Evolutionary conservation across 2,113 vertebrate species (phyloP).

Genomic region (Oreochromis spilurus): DNA sequence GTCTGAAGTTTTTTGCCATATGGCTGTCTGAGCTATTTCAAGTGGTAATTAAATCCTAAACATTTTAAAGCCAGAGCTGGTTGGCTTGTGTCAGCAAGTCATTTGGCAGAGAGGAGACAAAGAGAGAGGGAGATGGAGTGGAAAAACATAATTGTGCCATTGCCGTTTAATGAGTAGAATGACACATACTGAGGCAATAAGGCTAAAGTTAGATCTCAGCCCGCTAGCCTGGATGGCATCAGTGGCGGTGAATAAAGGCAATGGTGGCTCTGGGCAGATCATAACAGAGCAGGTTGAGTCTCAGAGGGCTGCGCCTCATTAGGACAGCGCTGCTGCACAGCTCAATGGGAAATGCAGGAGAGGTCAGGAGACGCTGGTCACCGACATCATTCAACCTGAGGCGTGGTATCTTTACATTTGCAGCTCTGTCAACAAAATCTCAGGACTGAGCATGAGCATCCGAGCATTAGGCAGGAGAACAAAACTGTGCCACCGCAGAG

Average conservation of each 20-base stretch:
- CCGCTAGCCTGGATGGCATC: constrained; percentile 11
- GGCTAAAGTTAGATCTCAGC: constrained; percentile 40
- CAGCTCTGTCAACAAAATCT: neutral
- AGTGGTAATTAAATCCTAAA: constrained; percentile 98
- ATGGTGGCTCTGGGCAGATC: neutral
- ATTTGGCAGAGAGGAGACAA: constrained; percentile 57
- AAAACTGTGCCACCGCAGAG: neutral
- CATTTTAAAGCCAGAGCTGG: constrained; percentile 91
- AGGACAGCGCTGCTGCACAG: neutral
- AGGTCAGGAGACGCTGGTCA: constrained; percentile 16
- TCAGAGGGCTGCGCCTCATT: constrained; percentile 45
- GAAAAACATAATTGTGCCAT: neutral
- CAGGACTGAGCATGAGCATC: neutral
- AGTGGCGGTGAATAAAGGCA: constrained; percentile 12
- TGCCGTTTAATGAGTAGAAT: constrained; percentile 10
- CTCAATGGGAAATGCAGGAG: constrained; percentile 16
- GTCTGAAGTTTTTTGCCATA: constrained; percentile 92
- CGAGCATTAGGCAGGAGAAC: neutral
- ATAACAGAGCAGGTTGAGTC: constrained; percentile 18
- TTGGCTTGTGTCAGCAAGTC: constrained; percentile 79
- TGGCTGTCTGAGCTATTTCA: constrained; percentile 94
- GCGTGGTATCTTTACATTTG: neutral
- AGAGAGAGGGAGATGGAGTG: constrained; percentile 23
- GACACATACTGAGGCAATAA: neutral
- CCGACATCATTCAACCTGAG: neutral